Evolutionary conservation across 2,888 invertebrate species (phyloP).

Genomic region (Thysanoteuthis rhombus): DNA sequence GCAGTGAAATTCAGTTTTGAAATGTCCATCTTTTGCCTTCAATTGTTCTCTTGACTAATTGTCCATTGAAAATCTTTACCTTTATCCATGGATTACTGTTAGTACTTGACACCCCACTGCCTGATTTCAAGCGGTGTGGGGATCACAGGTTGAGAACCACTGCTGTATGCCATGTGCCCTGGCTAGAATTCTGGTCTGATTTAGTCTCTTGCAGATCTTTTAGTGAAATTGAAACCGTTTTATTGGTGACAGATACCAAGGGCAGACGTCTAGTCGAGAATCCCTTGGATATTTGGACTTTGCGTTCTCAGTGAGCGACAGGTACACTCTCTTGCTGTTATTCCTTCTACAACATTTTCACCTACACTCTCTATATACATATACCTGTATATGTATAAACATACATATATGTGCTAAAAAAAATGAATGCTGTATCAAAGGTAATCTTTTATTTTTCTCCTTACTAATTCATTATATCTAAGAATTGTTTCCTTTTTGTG

Average conservation of each 20-base stretch:
- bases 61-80: too few species aligned
- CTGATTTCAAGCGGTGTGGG: background rate
- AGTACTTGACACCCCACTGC: background rate
- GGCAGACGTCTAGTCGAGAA: constrained; percentile 13
- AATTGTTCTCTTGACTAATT: background rate
- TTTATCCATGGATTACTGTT: background rate
- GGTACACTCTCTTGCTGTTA: background rate
- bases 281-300: constrained; percentile 21
- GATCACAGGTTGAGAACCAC: background rate
- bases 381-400: background rate
- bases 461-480: background rate
- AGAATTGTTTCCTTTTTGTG: background rate
- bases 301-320: background rate
- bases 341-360: background rate
- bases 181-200: background rate
- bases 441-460: background rate
- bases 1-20: background rate
- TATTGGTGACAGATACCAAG: constrained; percentile 21
- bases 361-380: background rate
- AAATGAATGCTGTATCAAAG: background rate
- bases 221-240: constrained; percentile 15
- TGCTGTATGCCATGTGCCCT: constrained; percentile 15
- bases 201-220: constrained; percentile 25
- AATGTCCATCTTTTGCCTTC: background rate
- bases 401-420: background rate